Evolutionary conservation across 2,797 vertebrate species (phyloP), one percentile per base, ranked within the genome.

Genomic region (Amazona finschi): DNA sequence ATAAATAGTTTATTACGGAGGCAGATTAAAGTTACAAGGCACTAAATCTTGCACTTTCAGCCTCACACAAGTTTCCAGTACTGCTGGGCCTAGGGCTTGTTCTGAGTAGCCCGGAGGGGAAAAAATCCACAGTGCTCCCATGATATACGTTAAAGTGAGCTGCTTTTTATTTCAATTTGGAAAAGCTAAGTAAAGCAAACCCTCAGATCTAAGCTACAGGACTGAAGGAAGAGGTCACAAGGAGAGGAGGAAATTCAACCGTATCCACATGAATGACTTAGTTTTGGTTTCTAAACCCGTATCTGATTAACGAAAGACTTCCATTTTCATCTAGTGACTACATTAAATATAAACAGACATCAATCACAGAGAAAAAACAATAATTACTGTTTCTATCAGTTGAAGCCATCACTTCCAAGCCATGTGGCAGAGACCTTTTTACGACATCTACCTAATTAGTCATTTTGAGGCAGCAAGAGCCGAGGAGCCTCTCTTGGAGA

Each of bases 11-110:
- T 72, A 87, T 66, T 58, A 30, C 9, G 39, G 70, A 87, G 36
- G 65, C 69, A 80, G 62, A 74, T 84, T 83, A 66, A 66, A 94
- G 93, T 92, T 96, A 90, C 89, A 89, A 89, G 93, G 85, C 66
- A 85, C 88, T 95, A 89, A 95, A 96, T 90, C 93, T 92, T 76
- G 75, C 82, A 57, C 87, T 93, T 90, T 11, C 79, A 71, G 90
- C 84, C 77, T 76, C 79, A 33, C 74, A 52, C 36, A 41, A 87
- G 85, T 85, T 79, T 84, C 62, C 75, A 55, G 92, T 47, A 25
- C 66, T 83, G 82, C 85, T 89, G 79, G 82, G 90, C 92, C 81
- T 43, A 85, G 36, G 94, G 90, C 84, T 93, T 74, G 81, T 87
- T 94, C 95, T 15, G 87, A 91, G 82, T 81, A 75, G 87, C 85